A percentile compares a stretch with the other conserved stretches of the same genome.
phyloP scores from a whole-genome alignment of 2,113 vertebrate species.

The Ellobius talpinus region DNA sequence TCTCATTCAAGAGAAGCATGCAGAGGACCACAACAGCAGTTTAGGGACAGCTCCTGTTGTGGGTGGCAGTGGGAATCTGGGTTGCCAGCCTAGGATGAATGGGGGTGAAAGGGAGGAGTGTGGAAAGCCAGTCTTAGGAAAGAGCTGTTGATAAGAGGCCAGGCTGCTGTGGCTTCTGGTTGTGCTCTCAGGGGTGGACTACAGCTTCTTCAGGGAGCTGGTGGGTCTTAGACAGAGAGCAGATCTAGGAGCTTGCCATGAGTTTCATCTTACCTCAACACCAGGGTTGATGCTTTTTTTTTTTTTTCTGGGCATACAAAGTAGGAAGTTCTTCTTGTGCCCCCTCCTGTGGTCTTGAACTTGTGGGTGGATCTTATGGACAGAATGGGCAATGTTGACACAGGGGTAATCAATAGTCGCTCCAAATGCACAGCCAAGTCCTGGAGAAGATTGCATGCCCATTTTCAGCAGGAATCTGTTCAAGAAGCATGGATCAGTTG shows the following conservation, averaged over 20 bases:
- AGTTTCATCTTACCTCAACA: background rate
- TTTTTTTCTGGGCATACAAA: background rate
- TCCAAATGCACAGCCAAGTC: background rate
- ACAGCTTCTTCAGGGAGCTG: background rate
- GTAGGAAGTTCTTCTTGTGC: background rate
- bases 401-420: background rate
- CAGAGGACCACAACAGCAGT: background rate
- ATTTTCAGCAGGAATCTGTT: conserved; percentile 32
- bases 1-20: background rate
- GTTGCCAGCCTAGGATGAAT: background rate
- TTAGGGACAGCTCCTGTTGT: background rate
- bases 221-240: background rate
- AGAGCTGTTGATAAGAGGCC: background rate
- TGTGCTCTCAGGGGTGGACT: background rate
- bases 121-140: background rate
- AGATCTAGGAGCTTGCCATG: background rate
- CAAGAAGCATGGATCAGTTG: background rate
- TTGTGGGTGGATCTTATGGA: background rate
- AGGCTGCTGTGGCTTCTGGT: background rate
- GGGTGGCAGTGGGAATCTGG: background rate
- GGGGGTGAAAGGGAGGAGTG: background rate
- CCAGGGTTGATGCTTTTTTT: background rate
- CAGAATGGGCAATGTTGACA: background rate
- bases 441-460: background rate
- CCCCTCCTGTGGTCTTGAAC: background rate